Conservation (phyloP, 1,140 invertebrate genomes). For the Procambarus virginalis region DNA sequence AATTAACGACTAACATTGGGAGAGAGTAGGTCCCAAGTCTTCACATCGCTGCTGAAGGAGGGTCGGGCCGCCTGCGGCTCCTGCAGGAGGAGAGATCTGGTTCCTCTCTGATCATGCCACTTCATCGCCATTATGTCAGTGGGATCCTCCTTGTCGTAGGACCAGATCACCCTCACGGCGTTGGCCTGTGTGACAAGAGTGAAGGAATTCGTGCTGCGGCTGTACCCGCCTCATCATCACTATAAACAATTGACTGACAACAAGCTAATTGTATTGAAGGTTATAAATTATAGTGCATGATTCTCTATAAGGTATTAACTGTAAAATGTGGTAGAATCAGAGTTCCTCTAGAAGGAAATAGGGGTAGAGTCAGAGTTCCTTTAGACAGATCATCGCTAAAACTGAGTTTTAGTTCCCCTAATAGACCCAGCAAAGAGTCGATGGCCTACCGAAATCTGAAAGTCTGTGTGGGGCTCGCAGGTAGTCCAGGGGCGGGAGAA, state of each 20-base stretch:
- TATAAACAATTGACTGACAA: no score
- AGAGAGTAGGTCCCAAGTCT: conserved; percentile 37
- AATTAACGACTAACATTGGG: conserved; percentile 37
- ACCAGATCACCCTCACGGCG: conserved; percentile 72
- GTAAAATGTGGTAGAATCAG: no score
- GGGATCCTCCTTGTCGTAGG: conserved; percentile 67
- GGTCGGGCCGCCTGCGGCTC: not conserved
- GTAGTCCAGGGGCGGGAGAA: no score
- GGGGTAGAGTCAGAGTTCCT: no score
- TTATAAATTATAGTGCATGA: no score
- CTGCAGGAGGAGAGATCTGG: conserved; percentile 24
- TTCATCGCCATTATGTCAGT: not conserved
- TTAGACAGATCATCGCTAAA: not conserved
- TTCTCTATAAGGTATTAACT: no score
- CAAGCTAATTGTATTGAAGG: no score
- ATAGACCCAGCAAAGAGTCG: no score
- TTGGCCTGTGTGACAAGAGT: conserved; percentile 39
- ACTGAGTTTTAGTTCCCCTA: not conserved
- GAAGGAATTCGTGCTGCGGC: no score
- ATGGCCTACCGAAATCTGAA: not conserved
- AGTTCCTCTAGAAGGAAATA: no score
- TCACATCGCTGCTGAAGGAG: conserved; percentile 41
- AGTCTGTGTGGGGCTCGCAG: no score
- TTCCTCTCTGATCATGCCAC: conserved; percentile 25
- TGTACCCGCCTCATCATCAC: no score